A percentile compares a stretch with the other conserved stretches of the same genome.
Evolutionary conservation across 1,140 invertebrate species (phyloP).

Genomic region (Dolichoris vasculosae): DNA sequence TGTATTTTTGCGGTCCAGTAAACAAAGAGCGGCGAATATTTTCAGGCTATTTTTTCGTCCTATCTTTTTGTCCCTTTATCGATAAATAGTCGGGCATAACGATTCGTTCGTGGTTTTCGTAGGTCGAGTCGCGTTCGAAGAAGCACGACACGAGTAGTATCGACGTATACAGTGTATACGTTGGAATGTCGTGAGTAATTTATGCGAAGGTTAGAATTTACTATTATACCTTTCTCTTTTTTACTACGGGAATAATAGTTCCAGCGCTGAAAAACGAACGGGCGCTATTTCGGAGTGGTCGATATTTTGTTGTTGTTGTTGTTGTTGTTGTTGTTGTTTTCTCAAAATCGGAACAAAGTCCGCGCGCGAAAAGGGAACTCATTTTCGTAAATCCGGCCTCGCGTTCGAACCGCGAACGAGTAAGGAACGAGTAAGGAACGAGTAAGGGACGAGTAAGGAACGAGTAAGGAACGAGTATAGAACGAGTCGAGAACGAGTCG

Average conservation of each 20-base stretch:
- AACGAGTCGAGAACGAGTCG: too few species aligned
- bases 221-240: conserved; percentile 46
- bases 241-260: conserved; percentile 26
- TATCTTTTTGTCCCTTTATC: background rate
- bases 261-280: background rate
- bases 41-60: background rate
- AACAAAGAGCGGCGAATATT: background rate
- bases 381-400: too few species aligned
- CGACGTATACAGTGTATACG: conserved; percentile 3
- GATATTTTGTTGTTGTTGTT: background rate
- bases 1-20: background rate
- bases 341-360: too few species aligned
- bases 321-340: too few species aligned
- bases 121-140: background rate
- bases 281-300: background rate
- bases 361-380: too few species aligned
- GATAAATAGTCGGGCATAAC: background rate
- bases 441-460: too few species aligned
- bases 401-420: too few species aligned
- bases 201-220: conserved; percentile 51
- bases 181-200: conserved; percentile 39
- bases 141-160: conserved; percentile 16
- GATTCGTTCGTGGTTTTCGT: background rate
- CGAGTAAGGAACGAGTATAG: too few species aligned
- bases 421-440: too few species aligned